phyloP scores from a whole-genome alignment of 2,888 invertebrate species.

The Chrysolina haemoptera region DNA sequence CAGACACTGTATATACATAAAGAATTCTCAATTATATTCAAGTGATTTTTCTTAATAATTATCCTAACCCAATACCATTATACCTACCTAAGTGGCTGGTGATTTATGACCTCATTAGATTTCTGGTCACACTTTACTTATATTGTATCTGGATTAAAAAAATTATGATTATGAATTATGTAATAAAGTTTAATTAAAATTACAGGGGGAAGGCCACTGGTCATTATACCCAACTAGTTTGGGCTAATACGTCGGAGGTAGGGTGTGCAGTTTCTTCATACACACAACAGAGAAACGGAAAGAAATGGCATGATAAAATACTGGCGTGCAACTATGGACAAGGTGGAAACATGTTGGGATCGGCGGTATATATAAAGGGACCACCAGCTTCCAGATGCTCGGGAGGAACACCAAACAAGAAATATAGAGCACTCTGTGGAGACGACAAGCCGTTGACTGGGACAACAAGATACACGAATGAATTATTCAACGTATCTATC shows the following conservation, averaged over 20 bases:
- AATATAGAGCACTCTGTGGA: slow-evolving; percentile 61
- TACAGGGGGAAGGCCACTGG: slow-evolving; percentile 50
- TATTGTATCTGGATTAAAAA: no score
- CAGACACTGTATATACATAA: no score
- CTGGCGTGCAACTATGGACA: slow-evolving; percentile 67
- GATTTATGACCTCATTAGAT: no score
- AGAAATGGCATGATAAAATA: slow-evolving; percentile 61
- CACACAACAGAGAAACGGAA: slow-evolving; percentile 46
- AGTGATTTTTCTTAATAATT: no score
- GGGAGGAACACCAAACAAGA: slow-evolving; percentile 49
- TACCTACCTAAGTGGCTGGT: no score
- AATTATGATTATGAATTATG: not conserved
- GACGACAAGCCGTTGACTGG: slow-evolving; percentile 28
- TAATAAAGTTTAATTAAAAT: not conserved
- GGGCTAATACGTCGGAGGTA: slow-evolving; percentile 64
- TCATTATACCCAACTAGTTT: slow-evolving; percentile 67
- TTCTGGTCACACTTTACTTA: no score
- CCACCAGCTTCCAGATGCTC: slow-evolving; percentile 60
- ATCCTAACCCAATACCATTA: no score
- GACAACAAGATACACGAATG: slow-evolving; percentile 31
- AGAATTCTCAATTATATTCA: no score
- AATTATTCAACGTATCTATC: slow-evolving; percentile 5
- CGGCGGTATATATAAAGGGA: slow-evolving; percentile 63
- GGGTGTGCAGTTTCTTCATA: slow-evolving; percentile 65
- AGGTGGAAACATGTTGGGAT: slow-evolving; percentile 65